phyloP scores from a whole-genome alignment of 2,888 invertebrate genomes.

The Cheilosia soror region DNA sequence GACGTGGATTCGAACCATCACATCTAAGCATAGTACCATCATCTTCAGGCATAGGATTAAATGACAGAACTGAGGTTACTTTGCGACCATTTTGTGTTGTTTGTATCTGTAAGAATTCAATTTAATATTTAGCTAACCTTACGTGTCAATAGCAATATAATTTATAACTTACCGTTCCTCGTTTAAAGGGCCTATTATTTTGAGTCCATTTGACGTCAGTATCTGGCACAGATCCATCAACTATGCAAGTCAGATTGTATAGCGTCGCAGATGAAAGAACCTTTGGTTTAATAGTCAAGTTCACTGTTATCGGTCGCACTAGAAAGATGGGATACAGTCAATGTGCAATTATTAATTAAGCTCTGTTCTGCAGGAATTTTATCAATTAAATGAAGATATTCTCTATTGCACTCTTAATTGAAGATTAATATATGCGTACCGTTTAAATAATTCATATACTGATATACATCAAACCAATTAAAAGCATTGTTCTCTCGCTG shows the following conservation, averaged over 20 bases:
- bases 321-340: constrained; percentile 76
- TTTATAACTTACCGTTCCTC: constrained; percentile 88
- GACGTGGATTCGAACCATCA: constrained; percentile 92
- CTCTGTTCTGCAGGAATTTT: neutral
- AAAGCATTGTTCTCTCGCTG: constrained; percentile 21
- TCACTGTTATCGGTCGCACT: constrained; percentile 92
- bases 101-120: constrained; percentile 84
- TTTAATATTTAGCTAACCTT: neutral
- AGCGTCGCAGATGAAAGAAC: constrained; percentile 91
- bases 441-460: constrained; percentile 50
- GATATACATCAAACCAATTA: constrained; percentile 54
- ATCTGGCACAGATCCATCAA: constrained; percentile 93
- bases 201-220: constrained; percentile 94
- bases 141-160: neutral
- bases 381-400: constrained; percentile 45
- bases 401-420: constrained; percentile 31
- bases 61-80: constrained; percentile 90
- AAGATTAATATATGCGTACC: constrained; percentile 47
- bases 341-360: constrained; percentile 23
- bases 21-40: constrained; percentile 93
- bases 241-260: constrained; percentile 92
- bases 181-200: constrained; percentile 90
- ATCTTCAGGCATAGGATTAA: constrained; percentile 93
- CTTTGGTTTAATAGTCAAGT: constrained; percentile 90
- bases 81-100: constrained; percentile 89